Evolutionary conservation across 2,113 vertebrate species (phyloP).

Genomic region (Corydoras maculifer): DNA sequence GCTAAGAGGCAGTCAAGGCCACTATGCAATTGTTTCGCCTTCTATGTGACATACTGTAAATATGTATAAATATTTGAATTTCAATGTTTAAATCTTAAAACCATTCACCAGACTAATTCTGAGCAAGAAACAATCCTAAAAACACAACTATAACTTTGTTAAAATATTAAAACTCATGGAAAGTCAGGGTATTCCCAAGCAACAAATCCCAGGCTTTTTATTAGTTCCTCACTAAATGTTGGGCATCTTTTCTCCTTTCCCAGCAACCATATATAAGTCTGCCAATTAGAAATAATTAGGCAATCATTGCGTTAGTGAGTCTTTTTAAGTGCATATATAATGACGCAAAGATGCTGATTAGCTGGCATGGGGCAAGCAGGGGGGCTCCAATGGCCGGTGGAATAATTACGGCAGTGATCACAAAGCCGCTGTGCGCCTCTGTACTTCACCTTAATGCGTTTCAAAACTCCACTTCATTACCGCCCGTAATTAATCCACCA

Average conservation of each 20-base stretch:
- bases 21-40: too few species aligned
- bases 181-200: conserved; percentile 1
- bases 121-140: too few species aligned
- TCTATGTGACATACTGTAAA: too few species aligned
- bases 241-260: conserved; percentile 39
- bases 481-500: conserved; percentile 99
- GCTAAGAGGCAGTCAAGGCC: too few species aligned
- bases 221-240: conserved; percentile 49
- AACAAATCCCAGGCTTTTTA: conserved; percentile 56
- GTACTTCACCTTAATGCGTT: conserved; percentile 99
- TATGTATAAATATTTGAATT: too few species aligned
- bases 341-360: conserved; percentile 99
- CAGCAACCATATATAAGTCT: conserved; percentile 92
- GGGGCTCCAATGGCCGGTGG: conserved; percentile 87
- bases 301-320: conserved; percentile 96
- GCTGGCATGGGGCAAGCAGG: conserved; percentile 73
- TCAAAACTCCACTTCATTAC: conserved; percentile 99
- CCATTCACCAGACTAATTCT: too few species aligned
- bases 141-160: too few species aligned
- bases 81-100: too few species aligned
- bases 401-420: conserved; percentile 99
- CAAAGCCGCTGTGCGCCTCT: conserved; percentile 96
- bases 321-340: conserved; percentile 99
- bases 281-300: conserved; percentile 99
- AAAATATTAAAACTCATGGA: not conserved